phyloP scores from a whole-genome alignment of 2,888 invertebrate species.

The Ephialtes manifestator region DNA sequence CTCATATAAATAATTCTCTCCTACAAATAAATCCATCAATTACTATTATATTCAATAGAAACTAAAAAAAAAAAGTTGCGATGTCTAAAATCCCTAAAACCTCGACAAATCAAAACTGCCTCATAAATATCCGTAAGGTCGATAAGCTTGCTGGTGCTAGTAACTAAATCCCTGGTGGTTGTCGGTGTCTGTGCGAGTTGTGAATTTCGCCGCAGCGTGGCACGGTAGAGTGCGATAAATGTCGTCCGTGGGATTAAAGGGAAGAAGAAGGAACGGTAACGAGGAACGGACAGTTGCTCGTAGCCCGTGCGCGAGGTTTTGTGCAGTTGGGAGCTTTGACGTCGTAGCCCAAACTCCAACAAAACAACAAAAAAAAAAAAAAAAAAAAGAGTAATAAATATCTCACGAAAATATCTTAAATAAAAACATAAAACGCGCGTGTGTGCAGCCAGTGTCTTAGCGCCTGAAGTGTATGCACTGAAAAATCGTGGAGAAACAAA shows the following conservation, averaged over 20 bases:
- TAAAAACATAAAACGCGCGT: not conserved
- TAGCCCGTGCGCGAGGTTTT: constrained; percentile 77
- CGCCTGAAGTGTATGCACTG: not conserved
- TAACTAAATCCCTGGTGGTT: not conserved
- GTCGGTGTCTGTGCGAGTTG: constrained; percentile 39
- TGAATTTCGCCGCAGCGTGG: constrained; percentile 35
- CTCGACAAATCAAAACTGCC: not conserved
- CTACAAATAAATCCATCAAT: too few species aligned
- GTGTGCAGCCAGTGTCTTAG: not conserved
- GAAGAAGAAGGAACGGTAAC: constrained; percentile 62
- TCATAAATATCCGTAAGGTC: not conserved
- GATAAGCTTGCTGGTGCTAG: constrained; percentile 13
- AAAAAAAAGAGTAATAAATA: constrained; percentile 9
- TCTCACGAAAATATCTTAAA: not conserved
- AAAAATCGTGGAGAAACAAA: not conserved
- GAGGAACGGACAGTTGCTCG: constrained; percentile 67
- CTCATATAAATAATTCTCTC: too few species aligned
- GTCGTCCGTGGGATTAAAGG: constrained; percentile 66
- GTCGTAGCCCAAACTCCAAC: constrained; percentile 38
- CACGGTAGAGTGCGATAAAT: constrained; percentile 41
- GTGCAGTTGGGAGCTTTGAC: constrained; percentile 67
- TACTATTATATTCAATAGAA: not conserved
- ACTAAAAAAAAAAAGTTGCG: not conserved
- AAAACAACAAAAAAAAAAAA: too few species aligned
- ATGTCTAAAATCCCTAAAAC: not conserved